phyloP scores from a whole-genome alignment of 2,888 invertebrate genomes.

The Chaetogeoica ovagalla region DNA sequence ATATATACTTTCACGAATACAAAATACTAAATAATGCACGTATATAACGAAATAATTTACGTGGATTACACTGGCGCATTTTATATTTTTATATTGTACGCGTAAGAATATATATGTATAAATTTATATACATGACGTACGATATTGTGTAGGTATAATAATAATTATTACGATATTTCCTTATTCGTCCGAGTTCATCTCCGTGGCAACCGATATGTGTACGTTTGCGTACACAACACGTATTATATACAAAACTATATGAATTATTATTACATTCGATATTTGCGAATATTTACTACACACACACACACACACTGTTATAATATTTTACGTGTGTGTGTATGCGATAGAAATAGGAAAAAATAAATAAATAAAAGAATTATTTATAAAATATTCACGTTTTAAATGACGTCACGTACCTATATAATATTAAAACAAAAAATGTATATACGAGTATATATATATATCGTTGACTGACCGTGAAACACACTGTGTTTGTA shows the following conservation, averaged over 20 bases:
- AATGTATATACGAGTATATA: background rate
- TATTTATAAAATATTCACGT: slow-evolving; percentile 32
- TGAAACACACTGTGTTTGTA: background rate
- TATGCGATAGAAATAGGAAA: background rate
- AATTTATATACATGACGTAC: background rate
- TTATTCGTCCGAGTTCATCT: slow-evolving; percentile 25
- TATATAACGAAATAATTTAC: too few species aligned
- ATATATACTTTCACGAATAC: too few species aligned
- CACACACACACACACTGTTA: too few species aligned
- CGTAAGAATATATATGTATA: too few species aligned
- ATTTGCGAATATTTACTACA: background rate
- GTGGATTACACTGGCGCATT: too few species aligned
- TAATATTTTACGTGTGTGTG: background rate
- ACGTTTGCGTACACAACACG: slow-evolving; percentile 7
- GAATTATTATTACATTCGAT: background rate
- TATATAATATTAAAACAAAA: too few species aligned
- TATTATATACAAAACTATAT: background rate
- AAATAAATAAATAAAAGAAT: too few species aligned
- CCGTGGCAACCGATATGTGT: slow-evolving; percentile 26
- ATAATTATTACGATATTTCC: slow-evolving; percentile 2
- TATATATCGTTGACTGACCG: slow-evolving; percentile 6
- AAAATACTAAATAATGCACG: too few species aligned
- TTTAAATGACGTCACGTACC: slow-evolving; percentile 35
- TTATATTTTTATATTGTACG: too few species aligned
- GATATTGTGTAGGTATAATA: background rate